Base-by-base conservation (phyloP, 2,797 vertebrate species). In the Melanotaenia boesemani region DNA sequence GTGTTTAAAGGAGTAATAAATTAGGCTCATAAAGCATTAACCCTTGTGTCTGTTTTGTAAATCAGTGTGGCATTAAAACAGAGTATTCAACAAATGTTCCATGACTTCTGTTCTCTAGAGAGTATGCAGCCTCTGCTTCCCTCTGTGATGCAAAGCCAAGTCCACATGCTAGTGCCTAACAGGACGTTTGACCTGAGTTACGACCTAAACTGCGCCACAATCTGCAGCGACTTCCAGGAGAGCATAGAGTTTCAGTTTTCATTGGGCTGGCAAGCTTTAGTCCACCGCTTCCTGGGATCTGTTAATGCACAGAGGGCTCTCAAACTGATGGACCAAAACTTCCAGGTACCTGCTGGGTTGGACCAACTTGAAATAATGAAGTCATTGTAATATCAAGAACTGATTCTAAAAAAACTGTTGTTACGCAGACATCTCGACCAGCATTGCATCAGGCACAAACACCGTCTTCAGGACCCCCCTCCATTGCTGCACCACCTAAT, bases 141-240 rank as follows among this genome's bases (percentile, higher is more conserved):
- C 83, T 88, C 96, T 61, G 73, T 62, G 84, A 84, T 88, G 79
- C 96, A 98, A 93, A 94, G 76, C 87, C 97, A 98, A 82, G 91
- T 98, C 74, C 89, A 95, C 85, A 92, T 95, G 81, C 90, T 98
- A 76, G 86, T 98, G 44, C 96, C 97, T 0, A 96, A 94, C 94
- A 95, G 95, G 88, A 97, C 94, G 86, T 98, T 99, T 89, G 97
- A 99, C 92, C 96, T 99, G 44, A 99, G 96, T 89, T 99, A 99
- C 20, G 97, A 99, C 84, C 92, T 99, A 0, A 99, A 99, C 92
- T 99, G 97, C 70, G 94, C 96, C 32, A 95, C 94, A 10, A 91
- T 99, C 26, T 99, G 98, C 90, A 95, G 91, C 0, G 96, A 99
- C 95, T 99, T 99, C 93, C 97, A 99, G 89, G 98, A 99, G 86